phyloP scores from a whole-genome alignment of 2,888 invertebrate genomes.

The Embidobia sp. region DNA sequence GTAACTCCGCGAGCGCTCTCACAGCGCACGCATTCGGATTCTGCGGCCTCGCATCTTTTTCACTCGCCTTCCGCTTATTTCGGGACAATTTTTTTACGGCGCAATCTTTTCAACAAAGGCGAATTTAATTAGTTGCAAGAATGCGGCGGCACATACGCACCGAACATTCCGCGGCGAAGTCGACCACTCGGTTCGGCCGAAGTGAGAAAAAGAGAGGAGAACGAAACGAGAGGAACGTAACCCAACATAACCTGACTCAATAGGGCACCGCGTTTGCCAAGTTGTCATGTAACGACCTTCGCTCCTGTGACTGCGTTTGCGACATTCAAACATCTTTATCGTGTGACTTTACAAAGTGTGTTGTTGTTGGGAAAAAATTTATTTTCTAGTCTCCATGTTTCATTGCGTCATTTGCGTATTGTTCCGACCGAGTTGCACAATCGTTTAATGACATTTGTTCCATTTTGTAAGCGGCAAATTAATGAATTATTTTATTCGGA shows the following conservation, averaged over 20 bases:
- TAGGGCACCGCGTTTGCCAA: conserved; percentile 65
- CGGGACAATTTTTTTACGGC: conserved; percentile 11
- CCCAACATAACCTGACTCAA: conserved; percentile 66
- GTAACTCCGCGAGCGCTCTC: conserved; percentile 69
- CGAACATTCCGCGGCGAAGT: conserved; percentile 71
- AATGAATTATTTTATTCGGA: too few species aligned
- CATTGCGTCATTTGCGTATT: too few species aligned
- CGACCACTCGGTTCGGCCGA: conserved; percentile 66
- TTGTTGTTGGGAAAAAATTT: too few species aligned
- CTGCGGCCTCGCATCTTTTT: conserved; percentile 35
- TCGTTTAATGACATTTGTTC: too few species aligned
- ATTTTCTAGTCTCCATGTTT: too few species aligned
- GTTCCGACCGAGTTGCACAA: too few species aligned
- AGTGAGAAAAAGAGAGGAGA: conserved; percentile 53
- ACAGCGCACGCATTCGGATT: conserved; percentile 57
- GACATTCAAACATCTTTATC: conserved; percentile 58
- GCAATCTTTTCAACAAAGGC: conserved; percentile 42
- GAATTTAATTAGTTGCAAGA: conserved; percentile 75
- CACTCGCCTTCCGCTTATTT: neutral
- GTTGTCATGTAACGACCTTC: conserved; percentile 74
- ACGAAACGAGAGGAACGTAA: conserved; percentile 60
- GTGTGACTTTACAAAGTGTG: conserved; percentile 11
- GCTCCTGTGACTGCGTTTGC: conserved; percentile 67
- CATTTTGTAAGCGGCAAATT: too few species aligned
- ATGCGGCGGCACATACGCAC: conserved; percentile 69